Base-by-base conservation (phyloP, 2,113 vertebrate species). In the Tetrax tetrax region DNA sequence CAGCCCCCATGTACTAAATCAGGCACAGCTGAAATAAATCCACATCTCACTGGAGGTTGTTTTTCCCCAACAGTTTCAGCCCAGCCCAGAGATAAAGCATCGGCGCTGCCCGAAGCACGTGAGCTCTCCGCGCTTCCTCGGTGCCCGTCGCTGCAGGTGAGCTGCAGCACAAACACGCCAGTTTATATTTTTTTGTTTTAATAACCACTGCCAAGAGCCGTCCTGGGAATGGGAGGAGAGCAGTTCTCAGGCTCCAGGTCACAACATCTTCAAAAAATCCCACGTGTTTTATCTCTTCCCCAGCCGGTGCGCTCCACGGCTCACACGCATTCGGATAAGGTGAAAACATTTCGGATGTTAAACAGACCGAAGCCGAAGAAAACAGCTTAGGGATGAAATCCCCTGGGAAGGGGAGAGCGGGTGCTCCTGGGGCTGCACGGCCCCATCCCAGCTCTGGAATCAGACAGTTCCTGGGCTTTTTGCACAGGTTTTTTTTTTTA, bases 21-120 rank as follows among this genome's bases (percentile, higher is more conserved):
- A 61, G 57, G 51, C 25, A 15, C 45, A 64, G 56, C 86, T 31
- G 63, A 11, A 23, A 31, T 3, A 6, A 25, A 48, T 4, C 28
- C 27, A 12, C 10, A 4, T 0, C 2, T 10, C 1, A 9, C 37
- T 15, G 23, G 18, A 29, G n/a, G 31, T 23, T n/a, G 13, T 3
- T 27, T 27, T 38, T 38, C 10, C 23, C 38, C 19, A 33, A 63
- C 61, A 54, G 45, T 6, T 59, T n/a, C 2, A 43, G 41, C 41
- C 41, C 41, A 43, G 41, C 41, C 41, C 41, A 43, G 41, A 43
- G 41, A 43, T 43, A 43, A 78, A 77, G 28, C 20, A 45, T 16
- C 0, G 4, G 23, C 6, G 38, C 33, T 47, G 59, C 63, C 22
- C 0, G 0, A 28, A 27, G 27, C 24, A 6, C 9, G 0, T 2